Percentiles rank a stretch among this genome's conserved stretches.
These are phyloP conservation scores for Pantherophis guttatus DNA, from an alignment of 2,113 vertebrate species.

Conservation along the genomic window DNA sequence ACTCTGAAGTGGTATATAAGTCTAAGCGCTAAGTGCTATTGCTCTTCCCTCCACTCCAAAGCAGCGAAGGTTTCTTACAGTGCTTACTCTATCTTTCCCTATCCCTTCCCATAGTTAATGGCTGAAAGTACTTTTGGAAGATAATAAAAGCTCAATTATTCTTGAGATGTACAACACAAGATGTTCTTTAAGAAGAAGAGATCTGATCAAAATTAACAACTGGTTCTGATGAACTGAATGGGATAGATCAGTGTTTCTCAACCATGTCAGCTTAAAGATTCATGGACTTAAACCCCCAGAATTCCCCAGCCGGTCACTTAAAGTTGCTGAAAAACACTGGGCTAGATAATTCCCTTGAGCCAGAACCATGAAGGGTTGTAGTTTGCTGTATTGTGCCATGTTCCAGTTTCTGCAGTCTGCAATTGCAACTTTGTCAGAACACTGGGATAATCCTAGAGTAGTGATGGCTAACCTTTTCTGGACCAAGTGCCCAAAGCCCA, in stretches of 20 bases:
- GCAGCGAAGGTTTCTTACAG: not conserved
- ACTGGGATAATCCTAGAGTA: not conserved
- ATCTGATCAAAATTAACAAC: not conserved
- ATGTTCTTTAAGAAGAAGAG: not conserved
- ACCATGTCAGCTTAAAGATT: not conserved
- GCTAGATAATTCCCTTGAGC: not conserved
- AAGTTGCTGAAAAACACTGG: not conserved
- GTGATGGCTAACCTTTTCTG: no score
- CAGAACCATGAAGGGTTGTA: not conserved
- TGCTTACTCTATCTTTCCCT: not conserved
- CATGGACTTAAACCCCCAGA: not conserved
- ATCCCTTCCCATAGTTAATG: not conserved
- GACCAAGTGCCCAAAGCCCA: no score
- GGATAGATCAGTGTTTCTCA: not conserved
- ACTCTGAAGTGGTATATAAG: no score
- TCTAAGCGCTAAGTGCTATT: no score
- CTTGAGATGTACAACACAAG: not conserved
- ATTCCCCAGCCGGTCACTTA: not conserved
- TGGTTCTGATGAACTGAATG: not conserved
- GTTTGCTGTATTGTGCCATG: not conserved
- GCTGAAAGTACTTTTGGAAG: not conserved
- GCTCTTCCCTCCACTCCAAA: not conserved
- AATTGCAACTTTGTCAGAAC: not conserved
- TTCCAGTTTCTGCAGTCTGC: not conserved
- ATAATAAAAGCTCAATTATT: not conserved